Evolutionary conservation across 2,888 invertebrate genomes (phyloP).

Genomic region (Ectemnius continuus): DNA sequence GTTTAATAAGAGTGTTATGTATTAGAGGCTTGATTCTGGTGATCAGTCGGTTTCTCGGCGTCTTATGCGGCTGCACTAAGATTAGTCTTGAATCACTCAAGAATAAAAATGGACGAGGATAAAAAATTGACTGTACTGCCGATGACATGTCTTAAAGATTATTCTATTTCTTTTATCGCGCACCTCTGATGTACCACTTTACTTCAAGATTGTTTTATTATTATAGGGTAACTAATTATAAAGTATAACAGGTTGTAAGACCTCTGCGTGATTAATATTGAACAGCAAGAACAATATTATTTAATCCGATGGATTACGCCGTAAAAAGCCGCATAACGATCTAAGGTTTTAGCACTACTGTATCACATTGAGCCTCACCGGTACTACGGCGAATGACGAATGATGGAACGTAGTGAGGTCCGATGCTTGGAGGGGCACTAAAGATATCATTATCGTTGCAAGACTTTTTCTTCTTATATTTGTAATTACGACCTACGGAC

Average conservation of each 20-base stretch:
- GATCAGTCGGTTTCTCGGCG: conserved; percentile 56
- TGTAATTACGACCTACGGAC: conserved; percentile 43
- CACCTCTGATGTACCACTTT: no score
- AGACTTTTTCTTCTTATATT: conserved; percentile 53
- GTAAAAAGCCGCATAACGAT: no score
- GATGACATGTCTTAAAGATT: no score
- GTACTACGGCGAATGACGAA: conserved; percentile 61
- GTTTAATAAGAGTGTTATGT: conserved; percentile 62
- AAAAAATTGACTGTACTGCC: background rate
- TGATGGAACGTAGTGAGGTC: conserved; percentile 64
- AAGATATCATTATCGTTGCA: conserved; percentile 56
- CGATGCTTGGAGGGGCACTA: conserved; percentile 66
- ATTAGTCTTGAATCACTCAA: conserved; percentile 69
- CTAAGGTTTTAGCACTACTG: no score
- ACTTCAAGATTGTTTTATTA: no score
- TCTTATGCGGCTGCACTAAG: conserved; percentile 72
- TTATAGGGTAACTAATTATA: no score
- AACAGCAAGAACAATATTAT: no score
- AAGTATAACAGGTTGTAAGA: no score
- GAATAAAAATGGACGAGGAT: conserved; percentile 22
- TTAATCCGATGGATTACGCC: no score
- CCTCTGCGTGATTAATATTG: no score
- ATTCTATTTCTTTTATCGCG: no score
- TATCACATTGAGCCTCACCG: conserved; percentile 43
- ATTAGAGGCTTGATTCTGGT: conserved; percentile 63